phyloP scores from a whole-genome alignment of 1,140 invertebrate species.

The Anoplophora glabripennis region DNA sequence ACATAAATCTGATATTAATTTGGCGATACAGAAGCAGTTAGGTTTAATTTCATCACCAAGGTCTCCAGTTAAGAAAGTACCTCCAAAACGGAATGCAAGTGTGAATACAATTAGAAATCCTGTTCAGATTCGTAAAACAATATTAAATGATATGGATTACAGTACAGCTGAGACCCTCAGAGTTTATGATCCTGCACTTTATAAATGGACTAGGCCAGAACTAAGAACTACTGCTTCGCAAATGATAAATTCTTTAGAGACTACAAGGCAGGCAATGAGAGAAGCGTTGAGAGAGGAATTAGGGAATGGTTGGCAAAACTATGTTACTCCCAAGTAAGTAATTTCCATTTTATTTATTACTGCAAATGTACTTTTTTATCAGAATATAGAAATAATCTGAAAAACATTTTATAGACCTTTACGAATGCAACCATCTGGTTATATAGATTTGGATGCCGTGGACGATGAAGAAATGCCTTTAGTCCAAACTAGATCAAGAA shows the following conservation, averaged over 20 bases:
- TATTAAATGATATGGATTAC: conserved; percentile 38
- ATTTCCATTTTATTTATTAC: not conserved
- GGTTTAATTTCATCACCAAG: conserved; percentile 33
- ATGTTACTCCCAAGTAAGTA: conserved; percentile 28
- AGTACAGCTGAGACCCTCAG: conserved; percentile 2
- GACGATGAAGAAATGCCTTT: conserved; percentile 49
- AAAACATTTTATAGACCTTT: conserved; percentile 16
- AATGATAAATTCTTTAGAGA: conserved; percentile 32
- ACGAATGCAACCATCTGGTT: conserved; percentile 24
- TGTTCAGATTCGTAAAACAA: conserved; percentile 30
- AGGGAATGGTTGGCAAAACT: conserved; percentile 22
- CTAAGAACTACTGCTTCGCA: conserved; percentile 29
- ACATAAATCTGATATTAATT: conserved; percentile 40
- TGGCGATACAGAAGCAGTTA: conserved; percentile 44
- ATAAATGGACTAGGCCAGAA: conserved; percentile 36
- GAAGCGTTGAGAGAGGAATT: conserved; percentile 30
- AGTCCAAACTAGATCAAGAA: conserved; percentile 20
- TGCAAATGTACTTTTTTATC: too few relatives aligned
- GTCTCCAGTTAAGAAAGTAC: conserved; percentile 16
- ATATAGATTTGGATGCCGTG: conserved; percentile 45
- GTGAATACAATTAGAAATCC: conserved; percentile 3
- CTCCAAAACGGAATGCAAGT: conserved; percentile 18
- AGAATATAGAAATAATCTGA: too few relatives aligned
- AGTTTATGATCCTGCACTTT: conserved; percentile 27
- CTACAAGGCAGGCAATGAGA: conserved; percentile 29